Base-by-base conservation (phyloP, 2,797 vertebrate species). In the Mastacembelus armatus region DNA sequence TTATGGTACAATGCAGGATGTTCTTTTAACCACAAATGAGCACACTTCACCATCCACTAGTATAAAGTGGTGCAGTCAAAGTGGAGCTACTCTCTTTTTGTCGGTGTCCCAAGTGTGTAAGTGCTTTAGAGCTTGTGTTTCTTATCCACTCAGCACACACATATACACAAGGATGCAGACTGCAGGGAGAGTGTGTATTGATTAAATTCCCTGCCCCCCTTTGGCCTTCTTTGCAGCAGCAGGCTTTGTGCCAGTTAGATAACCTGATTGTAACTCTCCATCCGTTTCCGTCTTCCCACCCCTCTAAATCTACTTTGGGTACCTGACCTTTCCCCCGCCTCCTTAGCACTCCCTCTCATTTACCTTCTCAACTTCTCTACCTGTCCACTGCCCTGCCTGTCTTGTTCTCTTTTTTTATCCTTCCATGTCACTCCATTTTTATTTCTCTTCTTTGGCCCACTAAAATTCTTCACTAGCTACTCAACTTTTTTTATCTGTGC, bases 101-200 rank as follows among this genome's bases (percentile, higher is more conserved):
- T 61, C 21, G 21, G 30, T 47, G 66, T 71, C 60, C n/a, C 1
- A 2, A 51, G 66, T 81, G 74, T 52, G n/a, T n/a, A n/a, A 66
- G 40, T 66, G 29, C 44, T 81, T 67, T 68, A 60, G 11, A 65
- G 63, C 50, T 62, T n/a, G 6, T 54, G 48, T 62, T 84, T 78
- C 50, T 69, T 35, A 43, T 75, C 50, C 33, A 24, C 30, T 63
- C 47, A 73, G 66, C 49, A 76, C 14, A 59, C 32, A 68, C 14
- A 58, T 40, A 71, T 50, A 71, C 19, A 42, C 19, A 50, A n/a
- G n/a, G n/a, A n/a, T 69, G 39, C 39, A 43, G 78, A 71, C 61
- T 84, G 70, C 70, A 62, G 35, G 36, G 66, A 65, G 66, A 77
- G 50, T 71, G 57, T 70, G 49, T 86, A 84, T 88, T 85, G 89